A percentile compares a stretch with the other conserved stretches of the same genome.
Conservation (phyloP, 2,888 invertebrate genomes). For the Tuta absoluta region DNA sequence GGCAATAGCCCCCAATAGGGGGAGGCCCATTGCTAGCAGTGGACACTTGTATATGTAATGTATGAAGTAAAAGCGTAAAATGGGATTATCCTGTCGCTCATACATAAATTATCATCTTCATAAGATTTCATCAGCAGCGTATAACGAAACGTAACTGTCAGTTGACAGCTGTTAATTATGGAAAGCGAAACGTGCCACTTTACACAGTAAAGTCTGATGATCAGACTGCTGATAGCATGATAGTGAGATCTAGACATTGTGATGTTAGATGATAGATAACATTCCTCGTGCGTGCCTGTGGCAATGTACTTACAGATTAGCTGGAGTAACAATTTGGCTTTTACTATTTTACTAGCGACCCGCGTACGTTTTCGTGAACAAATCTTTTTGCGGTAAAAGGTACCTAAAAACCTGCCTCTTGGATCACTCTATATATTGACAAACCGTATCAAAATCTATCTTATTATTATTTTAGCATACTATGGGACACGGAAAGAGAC, state of each 20-base stretch:
- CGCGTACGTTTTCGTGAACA: too few species aligned
- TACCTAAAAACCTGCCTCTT: too few species aligned
- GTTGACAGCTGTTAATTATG: slow-evolving; percentile 38
- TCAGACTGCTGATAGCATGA: slow-evolving; percentile 14
- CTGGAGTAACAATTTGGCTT: neutral
- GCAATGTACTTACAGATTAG: neutral
- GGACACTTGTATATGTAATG: too few species aligned
- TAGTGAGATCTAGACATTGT: neutral
- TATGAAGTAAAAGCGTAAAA: neutral
- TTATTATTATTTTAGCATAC: too few species aligned
- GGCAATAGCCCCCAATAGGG: too few species aligned
- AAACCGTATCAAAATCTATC: too few species aligned
- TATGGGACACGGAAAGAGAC: too few species aligned
- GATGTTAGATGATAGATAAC: slow-evolving; percentile 16
- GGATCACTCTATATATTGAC: too few species aligned
- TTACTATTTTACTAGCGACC: neutral
- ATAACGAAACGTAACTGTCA: slow-evolving; percentile 32
- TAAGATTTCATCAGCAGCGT: neutral
- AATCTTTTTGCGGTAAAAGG: too few species aligned
- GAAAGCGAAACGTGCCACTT: slow-evolving; percentile 45
- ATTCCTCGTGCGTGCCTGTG: slow-evolving; percentile 8
- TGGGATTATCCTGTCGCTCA: neutral
- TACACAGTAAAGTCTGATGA: slow-evolving; percentile 9
- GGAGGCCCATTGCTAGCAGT: too few species aligned
- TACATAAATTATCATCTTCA: slow-evolving; percentile 13